Base-by-base conservation (phyloP, 2,113 vertebrate genomes). In the Cricetomys ansorgei region DNA sequence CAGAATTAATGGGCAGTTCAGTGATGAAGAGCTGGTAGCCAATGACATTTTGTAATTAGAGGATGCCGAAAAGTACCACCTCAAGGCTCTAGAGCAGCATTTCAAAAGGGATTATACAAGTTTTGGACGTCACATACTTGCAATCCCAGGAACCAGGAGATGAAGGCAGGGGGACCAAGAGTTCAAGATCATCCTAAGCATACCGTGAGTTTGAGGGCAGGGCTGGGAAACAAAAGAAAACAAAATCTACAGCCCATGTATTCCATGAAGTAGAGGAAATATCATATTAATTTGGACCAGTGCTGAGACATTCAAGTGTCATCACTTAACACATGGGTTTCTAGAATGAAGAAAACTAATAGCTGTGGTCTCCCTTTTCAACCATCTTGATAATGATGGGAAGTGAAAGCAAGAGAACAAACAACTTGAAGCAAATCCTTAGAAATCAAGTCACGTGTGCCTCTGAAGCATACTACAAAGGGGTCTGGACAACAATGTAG, bases 11-110 rank as follows among this genome's bases (percentile, higher is more conserved):
- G 53, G 76, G 34, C 43, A 12, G 29, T 21, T 84, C 48, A 88
- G 67, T 75, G 27, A 84, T 59, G 83, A 37, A 48, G 55, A 48
- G 92, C 65, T 64, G 62, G 55, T 23, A 25, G 19, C 2, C 31
- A 89, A 77, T 93, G 50, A 2, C 11, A 48, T 93, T 88, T 90
- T 91, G 40, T 89, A 92, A 83, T 27, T 15, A 59, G 75, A 80
- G 57, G 23, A 59, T 37, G 45, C 62, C 50, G 81, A 8, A 23
- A 86, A 86, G 10, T 50, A 37, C 45, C 31, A 50, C 43, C 67
- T 86, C 73, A 62, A 6, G 62, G 89, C 67, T 62, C 67, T 48
- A 50, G 53, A 89, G 29, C n/a, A 62, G 15, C 15, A 88, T 72
- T 53, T 92, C 59, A 3, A 80, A 96, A 62, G 88, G 31, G 27